Percentiles rank a stretch among this genome's conserved stretches.
Evolutionary conservation across 2,113 vertebrate species (phyloP).

Genomic region (Corvus hawaiiensis): DNA sequence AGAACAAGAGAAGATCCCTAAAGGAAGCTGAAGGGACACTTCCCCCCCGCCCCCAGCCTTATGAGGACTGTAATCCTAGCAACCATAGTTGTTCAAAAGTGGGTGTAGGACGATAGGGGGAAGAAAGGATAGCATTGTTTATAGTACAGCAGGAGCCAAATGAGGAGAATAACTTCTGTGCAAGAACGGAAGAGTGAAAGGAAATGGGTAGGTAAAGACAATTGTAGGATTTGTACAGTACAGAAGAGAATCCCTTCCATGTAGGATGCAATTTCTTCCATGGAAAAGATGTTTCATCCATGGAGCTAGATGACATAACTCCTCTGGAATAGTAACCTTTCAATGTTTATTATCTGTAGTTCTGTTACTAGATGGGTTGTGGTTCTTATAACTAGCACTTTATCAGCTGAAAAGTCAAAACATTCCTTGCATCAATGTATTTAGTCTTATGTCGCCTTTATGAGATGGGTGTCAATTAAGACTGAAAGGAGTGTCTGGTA

Average conservation of each 20-base stretch:
- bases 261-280: constrained; percentile 19
- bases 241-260: background rate
- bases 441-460: background rate
- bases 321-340: background rate
- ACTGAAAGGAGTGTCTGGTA: background rate
- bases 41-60: background rate
- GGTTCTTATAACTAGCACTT: background rate
- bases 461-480: background rate
- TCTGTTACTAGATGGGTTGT: background rate
- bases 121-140: constrained; percentile 14
- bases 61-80: background rate
- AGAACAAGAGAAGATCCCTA: background rate
- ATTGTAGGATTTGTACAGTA: constrained; percentile 12
- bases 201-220: constrained; percentile 30
- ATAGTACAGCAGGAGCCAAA: background rate
- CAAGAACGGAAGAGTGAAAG: background rate
- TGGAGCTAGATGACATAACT: background rate
- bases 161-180: background rate
- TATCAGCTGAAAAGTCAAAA: background rate
- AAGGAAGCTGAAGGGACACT: background rate
- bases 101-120: background rate
- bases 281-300: constrained; percentile 36
- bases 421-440: background rate
- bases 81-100: background rate
- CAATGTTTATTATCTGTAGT: background rate